Evolutionary conservation across 2,113 vertebrate species (phyloP), one percentile per base, ranked within the genome.

Genomic region (Colistium nudipinnis): DNA sequence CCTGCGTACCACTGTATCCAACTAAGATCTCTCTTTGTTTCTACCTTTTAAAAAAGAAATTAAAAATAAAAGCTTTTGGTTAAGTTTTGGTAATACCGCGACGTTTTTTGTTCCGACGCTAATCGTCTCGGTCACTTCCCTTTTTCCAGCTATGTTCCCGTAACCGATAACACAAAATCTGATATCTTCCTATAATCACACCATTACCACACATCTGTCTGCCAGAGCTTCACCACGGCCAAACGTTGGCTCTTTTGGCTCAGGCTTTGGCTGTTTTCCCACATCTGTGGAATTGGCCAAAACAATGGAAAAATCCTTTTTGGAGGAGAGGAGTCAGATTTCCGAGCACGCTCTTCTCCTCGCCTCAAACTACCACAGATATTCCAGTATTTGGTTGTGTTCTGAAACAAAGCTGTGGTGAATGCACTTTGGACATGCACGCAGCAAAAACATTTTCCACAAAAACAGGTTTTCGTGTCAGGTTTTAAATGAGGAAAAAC

Each of bases 261-360:
- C 28, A 0, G 36, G 16, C 16, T 33, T 80, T 75, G 55, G 70
- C 56, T 53, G 36, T 3, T 68, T n/a, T 61, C 44, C 39, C 17
- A 47, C 5, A 60, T 56, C 31, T 74, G 78, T 71, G 62, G 62
- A 75, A 44, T 78, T 79, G 35, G 56, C 75, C 72, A 75, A 84
- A 72, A 76, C 78, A 86, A 80, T 48, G 76, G 81, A 86, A 86
- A 84, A 83, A 3, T 74, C 74, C 12, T 38, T 80, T 71, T 70
- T 20, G 57, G 51, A 54, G 27, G 22, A 76, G 43, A 63, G 56
- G 82, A 80, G 43, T 81, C 56, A 47, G 20, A 77, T 81, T 67
- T 82, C 72, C 6, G 39, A 45, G 43, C 31, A 47, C 49, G 14
- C 53, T 44, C 51, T 48, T 67, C 43, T 48, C 53, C 35, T 8